Percentiles rank a stretch among this genome's conserved stretches.
These are phyloP conservation scores for Dendrophyllia cribrosa DNA, from an alignment of 64 coral and sea anemone species.

Conservation along the genomic window DNA sequence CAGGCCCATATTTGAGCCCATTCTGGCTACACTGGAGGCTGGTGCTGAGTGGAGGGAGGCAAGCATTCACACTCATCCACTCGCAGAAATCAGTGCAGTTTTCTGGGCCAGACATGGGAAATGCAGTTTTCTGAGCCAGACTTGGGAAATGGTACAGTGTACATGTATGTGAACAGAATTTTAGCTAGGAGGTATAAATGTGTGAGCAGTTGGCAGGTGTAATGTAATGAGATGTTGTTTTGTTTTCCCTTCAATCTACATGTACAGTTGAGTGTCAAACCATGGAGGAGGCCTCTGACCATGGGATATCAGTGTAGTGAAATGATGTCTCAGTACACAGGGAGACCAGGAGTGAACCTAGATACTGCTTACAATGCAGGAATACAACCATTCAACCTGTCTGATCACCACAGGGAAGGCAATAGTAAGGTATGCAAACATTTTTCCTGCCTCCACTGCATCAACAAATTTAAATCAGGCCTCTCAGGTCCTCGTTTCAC, in stretches of 20 bases:
- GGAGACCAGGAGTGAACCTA: slow-evolving; percentile 77
- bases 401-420: slow-evolving; percentile 94
- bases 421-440: slow-evolving; percentile 84
- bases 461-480: not conserved
- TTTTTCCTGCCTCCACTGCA: no score
- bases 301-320: slow-evolving; percentile 96
- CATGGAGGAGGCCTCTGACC: slow-evolving; percentile 88
- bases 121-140: no score
- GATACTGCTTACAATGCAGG: slow-evolving; percentile 76
- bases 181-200: no score
- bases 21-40: no score
- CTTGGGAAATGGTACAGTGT: no score
- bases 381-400: slow-evolving; percentile 87
- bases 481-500: no score
- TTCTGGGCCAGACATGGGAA: no score
- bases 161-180: no score
- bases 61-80: no score
- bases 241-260: not conserved
- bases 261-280: slow-evolving; percentile 85
- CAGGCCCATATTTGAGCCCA: no score
- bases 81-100: no score
- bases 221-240: not conserved
- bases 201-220: not conserved
- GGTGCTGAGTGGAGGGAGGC: no score
- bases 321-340: slow-evolving; percentile 97